Evolutionary conservation across 2,113 vertebrate species (phyloP).

Genomic region (Sander vitreus): DNA sequence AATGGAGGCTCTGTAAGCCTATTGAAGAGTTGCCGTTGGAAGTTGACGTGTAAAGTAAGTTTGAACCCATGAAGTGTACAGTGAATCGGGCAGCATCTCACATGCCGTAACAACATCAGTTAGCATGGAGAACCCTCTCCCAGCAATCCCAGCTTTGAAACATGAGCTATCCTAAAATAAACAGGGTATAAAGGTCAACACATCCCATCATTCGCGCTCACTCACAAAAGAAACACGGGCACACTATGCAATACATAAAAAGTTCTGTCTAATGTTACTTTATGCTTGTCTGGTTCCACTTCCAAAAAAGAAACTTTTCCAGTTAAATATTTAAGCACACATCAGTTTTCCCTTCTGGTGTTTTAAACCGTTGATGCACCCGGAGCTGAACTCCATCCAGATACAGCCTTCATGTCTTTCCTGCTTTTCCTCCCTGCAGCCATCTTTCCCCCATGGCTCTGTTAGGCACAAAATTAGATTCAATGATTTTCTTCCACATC

Average conservation of each 20-base stretch:
- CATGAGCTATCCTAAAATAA: slow-evolving; percentile 79
- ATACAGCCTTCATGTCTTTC: slow-evolving; percentile 3
- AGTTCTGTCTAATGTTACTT: background rate
- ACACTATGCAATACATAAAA: background rate
- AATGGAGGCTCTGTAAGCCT: background rate
- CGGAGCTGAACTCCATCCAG: slow-evolving; percentile 32
- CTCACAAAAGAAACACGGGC: slow-evolving; percentile 29
- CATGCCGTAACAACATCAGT: slow-evolving; percentile 31
- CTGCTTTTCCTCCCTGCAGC: slow-evolving; percentile 41
- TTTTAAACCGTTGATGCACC: slow-evolving; percentile 15
- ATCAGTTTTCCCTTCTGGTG: slow-evolving; percentile 23
- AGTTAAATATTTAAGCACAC: slow-evolving; percentile 24
- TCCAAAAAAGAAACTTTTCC: background rate
- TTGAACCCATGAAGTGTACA: slow-evolving; percentile 27
- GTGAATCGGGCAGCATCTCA: slow-evolving; percentile 19
- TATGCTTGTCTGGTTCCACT: background rate
- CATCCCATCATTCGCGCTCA: slow-evolving; percentile 15
- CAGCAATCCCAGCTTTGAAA: slow-evolving; percentile 73
- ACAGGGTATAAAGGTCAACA: slow-evolving; percentile 66
- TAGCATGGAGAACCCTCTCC: slow-evolving; percentile 47
- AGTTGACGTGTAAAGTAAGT: slow-evolving; percentile 25
- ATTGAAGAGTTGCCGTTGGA: background rate
- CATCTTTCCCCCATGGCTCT: slow-evolving; percentile 23
- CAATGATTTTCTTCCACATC: slow-evolving; percentile 52
- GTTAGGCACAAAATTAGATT: slow-evolving; percentile 63